Conservation (phyloP, 92 coral and sea anemone species). For the Nematostella vectensis region DNA sequence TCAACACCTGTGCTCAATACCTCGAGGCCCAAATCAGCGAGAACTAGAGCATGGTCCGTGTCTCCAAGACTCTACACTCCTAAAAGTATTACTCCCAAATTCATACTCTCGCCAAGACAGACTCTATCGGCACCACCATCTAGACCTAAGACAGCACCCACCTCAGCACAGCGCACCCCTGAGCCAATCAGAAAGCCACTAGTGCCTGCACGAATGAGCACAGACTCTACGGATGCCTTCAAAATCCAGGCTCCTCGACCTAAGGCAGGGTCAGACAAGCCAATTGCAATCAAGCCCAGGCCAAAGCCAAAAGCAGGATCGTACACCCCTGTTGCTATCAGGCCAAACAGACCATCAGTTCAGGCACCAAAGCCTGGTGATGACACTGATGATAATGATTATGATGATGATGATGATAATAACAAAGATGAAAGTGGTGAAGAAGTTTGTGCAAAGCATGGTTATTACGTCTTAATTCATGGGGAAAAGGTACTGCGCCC, state of each 20-base stretch:
- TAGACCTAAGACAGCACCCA: conserved; percentile 58
- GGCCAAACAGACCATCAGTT: conserved; percentile 11
- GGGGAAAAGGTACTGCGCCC: conserved; percentile 44
- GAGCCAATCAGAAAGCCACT: conserved; percentile 43
- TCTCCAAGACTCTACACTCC: conserved; percentile 70
- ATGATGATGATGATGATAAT: conserved; percentile 39
- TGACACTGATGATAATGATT: conserved; percentile 10
- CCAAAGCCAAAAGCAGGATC: conserved; percentile 79
- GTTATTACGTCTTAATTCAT: conserved; percentile 70
- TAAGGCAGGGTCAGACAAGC: conserved; percentile 55
- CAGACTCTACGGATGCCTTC: conserved; percentile 17
- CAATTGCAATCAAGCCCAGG: conserved; percentile 45
- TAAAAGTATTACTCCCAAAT: conserved; percentile 25
- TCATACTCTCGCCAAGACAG: conserved; percentile 38
- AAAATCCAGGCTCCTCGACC: conserved; percentile 22
- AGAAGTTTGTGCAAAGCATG: conserved; percentile 37
- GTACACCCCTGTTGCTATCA: conserved; percentile 63
- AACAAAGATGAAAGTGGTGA: conserved; percentile 17
- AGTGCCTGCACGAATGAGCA: conserved; percentile 31
- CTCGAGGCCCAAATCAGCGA: conserved; percentile 26
- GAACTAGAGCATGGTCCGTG: conserved; percentile 53
- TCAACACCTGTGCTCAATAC: conserved; percentile 32
- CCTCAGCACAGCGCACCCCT: conserved; percentile 36
- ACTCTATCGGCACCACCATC: conserved; percentile 48
- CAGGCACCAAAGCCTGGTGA: conserved; percentile 6